Evolutionary conservation across 2,113 vertebrate species (phyloP).

Genomic region (Microcebus lehilahytsara): DNA sequence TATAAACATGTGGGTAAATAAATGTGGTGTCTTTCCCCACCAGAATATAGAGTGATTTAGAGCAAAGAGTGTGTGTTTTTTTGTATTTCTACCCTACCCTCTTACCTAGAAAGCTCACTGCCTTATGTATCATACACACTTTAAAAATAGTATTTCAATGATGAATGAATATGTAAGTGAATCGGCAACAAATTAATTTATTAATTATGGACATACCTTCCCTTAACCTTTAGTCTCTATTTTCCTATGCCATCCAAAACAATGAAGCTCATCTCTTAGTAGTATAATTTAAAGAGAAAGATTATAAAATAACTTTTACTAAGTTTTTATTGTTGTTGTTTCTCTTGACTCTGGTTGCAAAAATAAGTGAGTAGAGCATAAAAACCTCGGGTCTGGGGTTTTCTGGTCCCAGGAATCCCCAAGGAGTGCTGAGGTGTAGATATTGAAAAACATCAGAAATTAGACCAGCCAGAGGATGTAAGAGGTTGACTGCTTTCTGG

Average conservation of each 20-base stretch:
- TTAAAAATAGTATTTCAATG: conserved; percentile 20
- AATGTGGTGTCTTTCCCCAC: background rate
- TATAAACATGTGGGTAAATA: background rate
- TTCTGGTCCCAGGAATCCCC: background rate
- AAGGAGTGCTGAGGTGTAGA: background rate
- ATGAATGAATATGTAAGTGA: background rate
- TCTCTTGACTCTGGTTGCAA: background rate
- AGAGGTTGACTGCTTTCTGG: conserved; percentile 12
- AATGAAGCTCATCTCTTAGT: background rate
- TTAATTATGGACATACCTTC: background rate
- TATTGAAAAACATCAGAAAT: background rate
- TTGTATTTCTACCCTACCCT: background rate
- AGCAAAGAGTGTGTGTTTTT: background rate
- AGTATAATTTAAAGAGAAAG: conserved; percentile 9
- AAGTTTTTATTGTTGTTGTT: background rate
- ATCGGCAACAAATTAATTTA: background rate
- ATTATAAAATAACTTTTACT: background rate
- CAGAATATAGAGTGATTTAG: background rate
- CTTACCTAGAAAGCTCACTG: background rate
- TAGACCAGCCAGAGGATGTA: background rate
- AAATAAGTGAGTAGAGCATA: background rate
- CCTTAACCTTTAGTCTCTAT: background rate
- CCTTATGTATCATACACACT: background rate
- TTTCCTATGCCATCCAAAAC: background rate
- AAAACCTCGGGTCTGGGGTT: background rate